Evolutionary conservation across 2,797 vertebrate genomes (phyloP).

Genomic region (Heteromormyrus szaboi): DNA sequence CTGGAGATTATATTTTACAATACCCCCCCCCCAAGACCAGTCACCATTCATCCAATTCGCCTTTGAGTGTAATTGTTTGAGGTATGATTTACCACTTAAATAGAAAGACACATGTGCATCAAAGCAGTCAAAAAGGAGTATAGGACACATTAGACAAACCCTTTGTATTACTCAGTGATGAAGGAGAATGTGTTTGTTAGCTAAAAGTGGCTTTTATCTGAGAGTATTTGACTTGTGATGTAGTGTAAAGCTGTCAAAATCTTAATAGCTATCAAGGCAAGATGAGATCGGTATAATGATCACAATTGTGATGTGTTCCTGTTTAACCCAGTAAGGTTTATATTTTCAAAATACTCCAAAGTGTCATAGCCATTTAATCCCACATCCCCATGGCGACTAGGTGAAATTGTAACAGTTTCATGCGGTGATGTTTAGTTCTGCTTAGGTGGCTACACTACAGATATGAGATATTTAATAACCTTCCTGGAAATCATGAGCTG

Average conservation of each 20-base stretch:
- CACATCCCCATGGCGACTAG: background rate
- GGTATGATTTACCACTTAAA: background rate
- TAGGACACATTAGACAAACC: background rate
- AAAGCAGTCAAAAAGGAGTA: background rate
- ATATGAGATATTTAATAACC: slow-evolving; percentile 1
- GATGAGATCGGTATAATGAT: background rate
- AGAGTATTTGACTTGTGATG: background rate
- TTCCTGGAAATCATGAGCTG: background rate
- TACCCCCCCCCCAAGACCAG: background rate
- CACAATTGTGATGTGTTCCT: background rate
- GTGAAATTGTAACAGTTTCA: background rate
- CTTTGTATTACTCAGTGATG: background rate
- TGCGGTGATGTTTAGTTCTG: background rate
- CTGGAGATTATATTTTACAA: background rate
- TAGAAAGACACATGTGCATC: background rate
- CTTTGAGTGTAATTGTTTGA: background rate
- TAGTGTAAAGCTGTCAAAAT: background rate
- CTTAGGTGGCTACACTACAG: background rate
- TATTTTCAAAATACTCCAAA: background rate
- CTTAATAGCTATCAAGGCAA: background rate
- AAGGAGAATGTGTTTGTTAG: background rate
- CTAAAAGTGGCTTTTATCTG: background rate
- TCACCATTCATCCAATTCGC: background rate
- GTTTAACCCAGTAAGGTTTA: background rate
- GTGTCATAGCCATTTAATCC: no score